Percentiles rank a stretch among this genome's conserved stretches.
Evolutionary conservation across 2,888 invertebrate species (phyloP).

Genomic region (Acronicta leporina): DNA sequence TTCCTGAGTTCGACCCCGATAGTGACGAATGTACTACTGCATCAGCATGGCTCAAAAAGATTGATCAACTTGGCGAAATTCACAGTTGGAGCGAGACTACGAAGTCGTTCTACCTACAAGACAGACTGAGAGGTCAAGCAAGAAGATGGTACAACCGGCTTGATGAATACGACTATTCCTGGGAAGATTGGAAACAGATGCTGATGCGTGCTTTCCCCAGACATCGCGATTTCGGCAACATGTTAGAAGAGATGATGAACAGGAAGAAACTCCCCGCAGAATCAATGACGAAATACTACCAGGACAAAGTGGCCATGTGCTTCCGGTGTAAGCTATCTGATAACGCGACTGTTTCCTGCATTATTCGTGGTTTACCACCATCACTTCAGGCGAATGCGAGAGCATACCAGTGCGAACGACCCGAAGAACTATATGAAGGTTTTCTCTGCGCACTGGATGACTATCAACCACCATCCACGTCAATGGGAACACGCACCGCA

Average conservation of each 20-base stretch:
- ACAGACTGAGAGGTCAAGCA: background rate
- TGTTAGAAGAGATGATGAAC: conserved; percentile 9
- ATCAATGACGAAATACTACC: conserved; percentile 10
- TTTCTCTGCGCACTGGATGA: conserved; percentile 3
- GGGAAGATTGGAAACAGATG: conserved; percentile 1
- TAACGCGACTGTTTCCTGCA: background rate
- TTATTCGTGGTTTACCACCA: background rate
- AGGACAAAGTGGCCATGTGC: conserved; percentile 10
- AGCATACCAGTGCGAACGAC: conserved; percentile 3
- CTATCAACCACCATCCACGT: background rate
- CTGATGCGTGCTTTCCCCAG: background rate
- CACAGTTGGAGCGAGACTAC: background rate
- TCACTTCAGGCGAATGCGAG: conserved; percentile 1
- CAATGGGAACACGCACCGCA: background rate
- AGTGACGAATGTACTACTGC: background rate
- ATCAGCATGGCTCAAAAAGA: background rate
- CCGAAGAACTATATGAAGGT: conserved; percentile 3
- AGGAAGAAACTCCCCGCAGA: conserved; percentile 3
- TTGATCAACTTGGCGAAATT: background rate
- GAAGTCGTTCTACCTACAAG: background rate
- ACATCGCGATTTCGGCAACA: background rate
- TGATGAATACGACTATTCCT: background rate
- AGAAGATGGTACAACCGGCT: conserved; percentile 5
- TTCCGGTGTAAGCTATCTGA: conserved; percentile 1
- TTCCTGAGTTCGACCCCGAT: conserved; percentile 2